Evolutionary conservation across 2,888 invertebrate species (phyloP).

Genomic region (Camptogramma bilineatum): DNA sequence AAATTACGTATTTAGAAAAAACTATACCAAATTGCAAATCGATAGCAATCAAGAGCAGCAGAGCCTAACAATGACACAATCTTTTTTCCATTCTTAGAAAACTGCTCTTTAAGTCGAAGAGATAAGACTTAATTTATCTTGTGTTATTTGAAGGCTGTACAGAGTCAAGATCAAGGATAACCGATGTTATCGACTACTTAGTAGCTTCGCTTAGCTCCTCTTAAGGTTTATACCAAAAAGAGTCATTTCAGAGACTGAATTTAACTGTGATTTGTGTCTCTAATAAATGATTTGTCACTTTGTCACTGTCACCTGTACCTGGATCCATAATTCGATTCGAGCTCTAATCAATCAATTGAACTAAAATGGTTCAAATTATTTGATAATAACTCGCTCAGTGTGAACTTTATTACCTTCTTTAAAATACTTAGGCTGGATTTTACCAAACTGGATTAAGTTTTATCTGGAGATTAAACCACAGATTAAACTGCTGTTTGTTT

Average conservation of each 20-base stretch:
- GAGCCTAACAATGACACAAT: constrained; percentile 46
- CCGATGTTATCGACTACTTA: neutral
- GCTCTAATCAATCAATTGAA: too few relatives aligned
- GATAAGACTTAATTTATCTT: constrained; percentile 21
- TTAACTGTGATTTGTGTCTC: too few relatives aligned
- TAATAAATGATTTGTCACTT: too few relatives aligned
- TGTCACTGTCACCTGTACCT: too few relatives aligned
- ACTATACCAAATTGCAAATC: constrained; percentile 23
- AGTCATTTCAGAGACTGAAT: neutral
- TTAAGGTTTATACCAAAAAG: neutral
- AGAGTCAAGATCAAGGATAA: constrained; percentile 58
- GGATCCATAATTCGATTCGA: too few relatives aligned
- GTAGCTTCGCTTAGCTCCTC: neutral
- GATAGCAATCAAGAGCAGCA: constrained; percentile 39
- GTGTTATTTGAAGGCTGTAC: constrained; percentile 22
- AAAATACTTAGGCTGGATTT: too few relatives aligned
- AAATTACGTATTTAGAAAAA: constrained; percentile 8
- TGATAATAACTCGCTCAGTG: too few relatives aligned
- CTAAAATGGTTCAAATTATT: too few relatives aligned
- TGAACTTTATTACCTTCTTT: too few relatives aligned
- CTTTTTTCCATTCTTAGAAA: neutral
- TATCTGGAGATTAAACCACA: too few relatives aligned
- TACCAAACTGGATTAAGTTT: too few relatives aligned
- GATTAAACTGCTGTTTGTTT: too few relatives aligned
- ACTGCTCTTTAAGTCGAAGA: neutral